Base-by-base conservation (phyloP, 2,113 vertebrate species). In the Vombatus ursinus region DNA sequence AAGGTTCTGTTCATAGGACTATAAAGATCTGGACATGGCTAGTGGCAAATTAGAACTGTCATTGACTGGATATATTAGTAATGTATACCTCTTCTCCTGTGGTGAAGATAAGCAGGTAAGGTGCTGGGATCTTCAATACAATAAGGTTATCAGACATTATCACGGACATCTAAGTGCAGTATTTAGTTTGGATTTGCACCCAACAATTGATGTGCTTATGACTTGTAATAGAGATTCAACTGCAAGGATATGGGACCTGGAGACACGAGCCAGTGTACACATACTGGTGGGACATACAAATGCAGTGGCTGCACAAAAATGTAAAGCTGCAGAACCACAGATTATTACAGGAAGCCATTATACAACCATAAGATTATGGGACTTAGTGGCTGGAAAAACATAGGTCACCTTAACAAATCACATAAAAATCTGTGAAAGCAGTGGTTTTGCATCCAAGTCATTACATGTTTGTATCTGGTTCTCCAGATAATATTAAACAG, bases 381-480 rank as follows among this genome's bases (percentile, higher is more conserved):
- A 52, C 51, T 52, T 52, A 52, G 51, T 52, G 51, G 2, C 14
- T 52, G 14, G 51, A 19, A 99, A 99, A 98, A 99, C 99, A 37
- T 99, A 99, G 98, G 99, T 99, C 31, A 99, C 99, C 14, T 98
- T 99, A 97, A 99, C 99, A 90, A 99, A 99, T 98, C 99, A 99
- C 98, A 99, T 5, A 99, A 98, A 99, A 99, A 95, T 99, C 99
- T 24, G 99, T 99, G 93, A 98, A 99, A 97, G 99, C 99, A 49
- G 98, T 99, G 93, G 99, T 99, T 96, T 97, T 99, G 93, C 99
- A 99, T 97, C 99, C 99, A 91, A 98, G 99, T 98, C 99, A 99
- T 98, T 99, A 99, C 96, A 99, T 99, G 0, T 99, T 99, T 98
- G 99, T 99, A 2, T 99, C 99, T 95, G 99, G 99, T 94, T 99